These are phyloP conservation scores for Equus przewalskii DNA, from an alignment of 2,113 vertebrate species.

Conservation along the genomic window DNA sequence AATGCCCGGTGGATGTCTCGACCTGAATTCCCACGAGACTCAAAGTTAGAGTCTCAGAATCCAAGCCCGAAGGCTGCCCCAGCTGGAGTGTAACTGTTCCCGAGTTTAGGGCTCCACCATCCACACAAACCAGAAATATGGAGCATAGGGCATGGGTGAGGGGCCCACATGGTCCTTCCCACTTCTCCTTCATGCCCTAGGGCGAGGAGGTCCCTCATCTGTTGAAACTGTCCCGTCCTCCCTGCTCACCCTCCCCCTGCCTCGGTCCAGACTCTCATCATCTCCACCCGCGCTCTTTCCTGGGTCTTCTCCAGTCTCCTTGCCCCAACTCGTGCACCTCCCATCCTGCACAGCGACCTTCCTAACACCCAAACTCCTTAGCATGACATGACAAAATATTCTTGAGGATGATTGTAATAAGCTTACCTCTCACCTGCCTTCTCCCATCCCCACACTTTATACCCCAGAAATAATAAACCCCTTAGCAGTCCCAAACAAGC, in stretches of 20 bases:
- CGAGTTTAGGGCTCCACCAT: not conserved
- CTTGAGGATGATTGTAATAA: not conserved
- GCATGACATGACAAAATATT: not conserved
- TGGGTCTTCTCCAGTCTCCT: not conserved
- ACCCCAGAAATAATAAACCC: not conserved
- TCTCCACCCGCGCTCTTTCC: not conserved
- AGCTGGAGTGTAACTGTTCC: not conserved
- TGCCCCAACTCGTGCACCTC: not conserved
- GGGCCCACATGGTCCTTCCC: not conserved
- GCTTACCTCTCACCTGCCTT: not conserved
- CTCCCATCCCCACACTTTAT: not conserved
- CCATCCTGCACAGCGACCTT: not conserved
- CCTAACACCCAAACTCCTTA: not conserved
- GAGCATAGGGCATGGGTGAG: no score
- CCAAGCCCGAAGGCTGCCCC: not conserved
- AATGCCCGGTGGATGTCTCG: not conserved
- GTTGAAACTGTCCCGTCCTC: not conserved
- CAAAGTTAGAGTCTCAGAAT: not conserved
- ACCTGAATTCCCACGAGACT: not conserved
- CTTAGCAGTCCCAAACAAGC: no score
- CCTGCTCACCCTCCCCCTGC: no score
- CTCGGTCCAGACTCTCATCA: not conserved
- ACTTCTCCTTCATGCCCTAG: constrained; percentile 9
- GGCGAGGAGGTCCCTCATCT: not conserved
- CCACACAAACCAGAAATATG: not conserved